These are phyloP conservation scores for Lordiphosa stackelbergi DNA, from an alignment of 1,140 invertebrate genomes.

Conservation along the genomic window DNA sequence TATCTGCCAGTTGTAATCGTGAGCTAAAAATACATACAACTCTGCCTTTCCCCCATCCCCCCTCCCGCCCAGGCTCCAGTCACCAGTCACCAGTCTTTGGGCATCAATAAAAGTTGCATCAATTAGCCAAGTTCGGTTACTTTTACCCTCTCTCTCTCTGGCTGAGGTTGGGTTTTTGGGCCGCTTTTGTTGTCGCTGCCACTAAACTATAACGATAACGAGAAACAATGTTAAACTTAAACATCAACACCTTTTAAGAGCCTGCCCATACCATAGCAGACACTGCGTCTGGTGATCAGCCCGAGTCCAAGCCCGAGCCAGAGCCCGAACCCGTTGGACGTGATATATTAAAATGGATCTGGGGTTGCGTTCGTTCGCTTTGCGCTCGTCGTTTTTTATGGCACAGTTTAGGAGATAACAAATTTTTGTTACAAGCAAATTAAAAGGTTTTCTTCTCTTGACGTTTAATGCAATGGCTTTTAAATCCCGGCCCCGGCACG, in stretches of 20 bases:
- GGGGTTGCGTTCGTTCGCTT: slow-evolving; percentile 50
- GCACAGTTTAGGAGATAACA: slow-evolving; percentile 77
- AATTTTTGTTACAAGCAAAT: slow-evolving; percentile 77
- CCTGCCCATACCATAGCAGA: slow-evolving; percentile 33
- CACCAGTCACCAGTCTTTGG: slow-evolving; percentile 1
- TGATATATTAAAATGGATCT: slow-evolving; percentile 74
- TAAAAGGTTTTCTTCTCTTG: slow-evolving; percentile 71
- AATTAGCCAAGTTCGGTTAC: slow-evolving; percentile 63
- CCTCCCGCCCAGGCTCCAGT: background rate
- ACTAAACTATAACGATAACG: slow-evolving; percentile 76
- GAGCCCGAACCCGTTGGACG: slow-evolving; percentile 9
- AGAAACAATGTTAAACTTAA: slow-evolving; percentile 76
- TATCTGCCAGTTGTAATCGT: slow-evolving; percentile 66
- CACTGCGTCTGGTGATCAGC: slow-evolving; percentile 33
- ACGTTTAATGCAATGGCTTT: slow-evolving; percentile 61
- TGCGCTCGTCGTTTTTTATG: slow-evolving; percentile 74
- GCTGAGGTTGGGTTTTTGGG: slow-evolving; percentile 22
- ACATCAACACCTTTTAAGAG: slow-evolving; percentile 76
- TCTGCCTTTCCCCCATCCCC: background rate
- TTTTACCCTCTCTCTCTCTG: slow-evolving; percentile 11
- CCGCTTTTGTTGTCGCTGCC: slow-evolving; percentile 69
- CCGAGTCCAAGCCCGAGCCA: background rate
- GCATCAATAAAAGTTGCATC: slow-evolving; percentile 65
- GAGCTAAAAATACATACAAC: slow-evolving; percentile 61
- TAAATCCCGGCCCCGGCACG: slow-evolving; percentile 24